These are phyloP conservation scores for Mus pahari DNA, from an alignment of 2,113 vertebrate species.

Conservation along the genomic window DNA sequence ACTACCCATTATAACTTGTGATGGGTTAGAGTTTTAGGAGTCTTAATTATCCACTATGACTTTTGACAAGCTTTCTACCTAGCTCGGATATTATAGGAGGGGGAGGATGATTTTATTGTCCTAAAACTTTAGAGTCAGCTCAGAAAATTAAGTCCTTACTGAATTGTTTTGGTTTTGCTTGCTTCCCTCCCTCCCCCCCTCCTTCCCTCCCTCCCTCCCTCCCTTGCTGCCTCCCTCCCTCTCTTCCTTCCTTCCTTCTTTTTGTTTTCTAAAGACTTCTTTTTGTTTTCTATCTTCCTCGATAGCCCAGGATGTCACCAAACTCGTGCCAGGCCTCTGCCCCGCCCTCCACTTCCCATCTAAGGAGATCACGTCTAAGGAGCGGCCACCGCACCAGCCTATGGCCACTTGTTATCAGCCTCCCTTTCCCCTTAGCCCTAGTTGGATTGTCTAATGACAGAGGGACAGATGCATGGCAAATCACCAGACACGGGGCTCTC, in stretches of 20 bases:
- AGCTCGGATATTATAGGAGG: not conserved
- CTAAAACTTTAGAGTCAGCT: conserved; percentile 19
- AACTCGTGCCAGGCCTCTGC: not conserved
- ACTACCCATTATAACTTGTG: not conserved
- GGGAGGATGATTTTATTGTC: conserved; percentile 5
- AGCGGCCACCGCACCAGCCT: not conserved
- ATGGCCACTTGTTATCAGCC: not conserved
- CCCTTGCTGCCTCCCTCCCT: no score
- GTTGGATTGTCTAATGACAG: not conserved
- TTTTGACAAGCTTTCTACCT: not conserved
- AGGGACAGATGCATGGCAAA: not conserved
- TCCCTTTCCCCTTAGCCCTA: not conserved
- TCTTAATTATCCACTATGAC: not conserved
- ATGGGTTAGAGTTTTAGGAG: not conserved
- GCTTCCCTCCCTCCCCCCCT: no score
- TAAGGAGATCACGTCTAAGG: not conserved
- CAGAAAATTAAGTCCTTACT: not conserved
- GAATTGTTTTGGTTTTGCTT: not conserved
- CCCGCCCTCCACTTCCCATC: not conserved
- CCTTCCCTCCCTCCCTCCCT: not conserved
- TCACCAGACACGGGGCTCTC: not conserved
- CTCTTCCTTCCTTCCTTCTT: not conserved
- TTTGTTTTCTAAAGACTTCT: no score
- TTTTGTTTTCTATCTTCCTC: not conserved
- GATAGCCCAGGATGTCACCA: not conserved